A percentile compares a stretch with the other conserved stretches of the same genome.
Conservation (phyloP, 2,797 vertebrate genomes). For the Coracias cyanogaster region DNA sequence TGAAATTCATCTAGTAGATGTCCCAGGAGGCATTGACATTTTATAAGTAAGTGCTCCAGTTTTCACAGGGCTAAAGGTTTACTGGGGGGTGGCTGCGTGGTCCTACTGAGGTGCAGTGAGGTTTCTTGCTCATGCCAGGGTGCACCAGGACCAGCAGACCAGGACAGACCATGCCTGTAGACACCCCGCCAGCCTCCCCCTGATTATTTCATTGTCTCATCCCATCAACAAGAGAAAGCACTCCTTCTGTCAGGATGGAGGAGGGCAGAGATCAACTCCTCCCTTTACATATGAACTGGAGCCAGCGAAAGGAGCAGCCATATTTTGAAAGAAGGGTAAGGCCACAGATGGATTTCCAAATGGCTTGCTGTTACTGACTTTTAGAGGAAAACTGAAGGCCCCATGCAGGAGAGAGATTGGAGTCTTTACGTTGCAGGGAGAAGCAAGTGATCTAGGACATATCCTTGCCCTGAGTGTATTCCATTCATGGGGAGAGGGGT, state of each 20-base stretch:
- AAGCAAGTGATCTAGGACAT: neutral
- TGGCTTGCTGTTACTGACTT: neutral
- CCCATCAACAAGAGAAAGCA: fast-evolving
- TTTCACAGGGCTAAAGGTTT: neutral
- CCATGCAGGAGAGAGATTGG: neutral
- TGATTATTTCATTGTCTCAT: neutral
- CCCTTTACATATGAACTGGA: neutral
- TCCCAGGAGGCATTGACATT: neutral
- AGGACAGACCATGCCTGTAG: neutral
- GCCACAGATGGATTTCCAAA: neutral
- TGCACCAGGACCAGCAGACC: neutral
- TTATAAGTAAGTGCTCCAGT: neutral
- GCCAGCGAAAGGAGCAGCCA: neutral
- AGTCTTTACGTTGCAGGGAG: neutral
- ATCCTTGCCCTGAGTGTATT: neutral
- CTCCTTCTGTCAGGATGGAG: neutral
- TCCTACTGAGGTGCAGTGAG: neutral
- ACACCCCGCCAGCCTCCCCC: neutral
- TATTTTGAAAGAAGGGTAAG: neutral
- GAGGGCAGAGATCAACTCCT: neutral
- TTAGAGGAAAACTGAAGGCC: neutral
- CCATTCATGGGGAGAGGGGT: neutral
- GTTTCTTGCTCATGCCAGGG: neutral
- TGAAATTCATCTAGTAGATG: neutral
- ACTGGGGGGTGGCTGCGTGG: fast-evolving